Percentiles rank a stretch among this genome's conserved stretches.
Conservation (phyloP, 2,797 vertebrate genomes). For the Rhodeus uyekii region DNA sequence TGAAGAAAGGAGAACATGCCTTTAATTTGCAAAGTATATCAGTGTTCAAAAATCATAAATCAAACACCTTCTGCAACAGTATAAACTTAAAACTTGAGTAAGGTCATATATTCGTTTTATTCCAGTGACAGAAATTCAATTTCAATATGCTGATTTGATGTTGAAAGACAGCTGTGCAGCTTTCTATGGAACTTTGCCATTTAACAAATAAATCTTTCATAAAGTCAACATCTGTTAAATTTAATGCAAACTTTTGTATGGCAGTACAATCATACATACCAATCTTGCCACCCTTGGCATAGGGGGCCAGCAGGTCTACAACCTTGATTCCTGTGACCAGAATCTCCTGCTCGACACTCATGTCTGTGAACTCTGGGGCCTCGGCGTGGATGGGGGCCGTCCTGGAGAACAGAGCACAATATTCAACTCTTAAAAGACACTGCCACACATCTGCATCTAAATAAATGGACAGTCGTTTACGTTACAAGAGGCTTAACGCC, state of each 20-base stretch:
- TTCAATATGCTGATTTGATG: background rate
- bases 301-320: slow-evolving; percentile 94
- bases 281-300: slow-evolving; percentile 97
- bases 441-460: background rate
- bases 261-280: slow-evolving; percentile 76
- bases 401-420: slow-evolving; percentile 63
- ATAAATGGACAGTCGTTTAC: background rate
- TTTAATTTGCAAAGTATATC: background rate
- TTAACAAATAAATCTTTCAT: no score
- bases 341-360: slow-evolving; percentile 99
- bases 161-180: background rate
- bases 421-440: background rate
- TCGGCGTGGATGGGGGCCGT: slow-evolving; percentile 95
- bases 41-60: background rate
- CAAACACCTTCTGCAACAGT: no score
- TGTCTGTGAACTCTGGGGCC: slow-evolving; percentile 94
- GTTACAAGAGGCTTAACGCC: background rate
- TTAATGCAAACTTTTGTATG: background rate
- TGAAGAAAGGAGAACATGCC: slow-evolving; percentile 53
- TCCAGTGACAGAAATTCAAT: no score
- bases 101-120: no score
- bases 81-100: no score
- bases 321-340: slow-evolving; percentile 98
- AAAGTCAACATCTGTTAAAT: no score
- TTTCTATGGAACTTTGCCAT: background rate